Base-by-base conservation (phyloP, 2,113 vertebrate genomes). In the Arvicanthis niloticus region DNA sequence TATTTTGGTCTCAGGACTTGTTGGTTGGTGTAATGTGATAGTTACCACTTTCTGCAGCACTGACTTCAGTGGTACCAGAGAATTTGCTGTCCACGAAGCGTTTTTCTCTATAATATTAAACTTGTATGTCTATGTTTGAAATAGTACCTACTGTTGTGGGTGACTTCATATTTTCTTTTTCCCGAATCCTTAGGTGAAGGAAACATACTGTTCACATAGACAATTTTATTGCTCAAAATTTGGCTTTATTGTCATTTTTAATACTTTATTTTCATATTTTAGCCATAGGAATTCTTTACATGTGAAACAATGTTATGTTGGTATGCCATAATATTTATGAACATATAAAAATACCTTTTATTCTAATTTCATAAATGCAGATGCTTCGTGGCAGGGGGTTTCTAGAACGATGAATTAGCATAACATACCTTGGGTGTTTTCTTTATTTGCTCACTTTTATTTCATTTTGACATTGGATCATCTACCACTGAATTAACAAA, bases 1-100 rank as follows among this genome's bases (percentile, higher is more conserved):
- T 91, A 93, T 26, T 96, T 93, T 97, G 96, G 95, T 95, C 97
- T 97, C 88, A 96, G 98, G 94, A 68, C 65, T 96, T 98, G 97
- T 98, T 98, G 91, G 51, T 89, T 97, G 97, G 96, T 91, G 98
- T 97, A 98, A 96, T 97, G 97, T 70, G 93, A 93, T 96, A 98
- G 88, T 97, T 98, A 94, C 95, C 95, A 97, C 98, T 98, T 97
- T 94, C 82, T 97, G 89, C 94, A 96, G 90, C 92, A 91, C 96
- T 97, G 96, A 96, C 96, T 97, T 89, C 80, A 56, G 13, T 91
- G 60, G 77, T 11, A 10, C 42, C 22, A 42, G 24, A 89, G 40
- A 88, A 34, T 93, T 89, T 88, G 29, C 88, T 93, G 51, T 40
- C 78, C 17, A n/a, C 51, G 37, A 91, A 29, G 3, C 68, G 5